Evolutionary conservation across 2,888 invertebrate genomes (phyloP).

Genomic region (Polydrusus pterygomalis): DNA sequence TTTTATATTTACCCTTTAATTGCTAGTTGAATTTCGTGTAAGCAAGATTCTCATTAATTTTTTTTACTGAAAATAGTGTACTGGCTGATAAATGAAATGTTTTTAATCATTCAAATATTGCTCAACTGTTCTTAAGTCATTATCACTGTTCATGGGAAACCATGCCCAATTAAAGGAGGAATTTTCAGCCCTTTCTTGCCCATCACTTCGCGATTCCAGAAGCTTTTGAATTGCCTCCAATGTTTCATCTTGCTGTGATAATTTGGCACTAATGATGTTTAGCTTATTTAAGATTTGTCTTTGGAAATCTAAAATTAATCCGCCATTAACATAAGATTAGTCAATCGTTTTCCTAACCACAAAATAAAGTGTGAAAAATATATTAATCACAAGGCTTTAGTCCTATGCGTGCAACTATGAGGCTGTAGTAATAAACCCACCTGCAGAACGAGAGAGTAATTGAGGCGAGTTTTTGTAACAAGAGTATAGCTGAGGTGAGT

Average conservation of each 20-base stretch:
- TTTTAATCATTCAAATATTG: background rate
- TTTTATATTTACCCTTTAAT: too few relatives aligned
- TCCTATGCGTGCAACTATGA: background rate
- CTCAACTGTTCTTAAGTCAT: background rate
- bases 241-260: background rate
- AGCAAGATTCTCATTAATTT: too few relatives aligned
- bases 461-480: background rate
- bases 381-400: background rate
- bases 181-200: background rate
- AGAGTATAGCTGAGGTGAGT: background rate
- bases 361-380: background rate
- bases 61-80: background rate
- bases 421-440: background rate
- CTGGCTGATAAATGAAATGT: background rate
- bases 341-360: background rate
- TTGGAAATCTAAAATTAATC: conserved; percentile 9
- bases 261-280: background rate
- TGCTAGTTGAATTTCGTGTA: too few relatives aligned
- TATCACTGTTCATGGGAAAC: background rate
- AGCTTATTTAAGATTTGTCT: conserved; percentile 2
- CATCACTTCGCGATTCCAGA: background rate
- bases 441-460: background rate
- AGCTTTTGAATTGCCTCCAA: background rate
- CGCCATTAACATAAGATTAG: background rate
- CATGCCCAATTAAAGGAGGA: background rate